A percentile compares a stretch with the other conserved stretches of the same genome.
Evolutionary conservation across 1,140 invertebrate species (phyloP).

Genomic region (Caenorhabditis remanei): DNA sequence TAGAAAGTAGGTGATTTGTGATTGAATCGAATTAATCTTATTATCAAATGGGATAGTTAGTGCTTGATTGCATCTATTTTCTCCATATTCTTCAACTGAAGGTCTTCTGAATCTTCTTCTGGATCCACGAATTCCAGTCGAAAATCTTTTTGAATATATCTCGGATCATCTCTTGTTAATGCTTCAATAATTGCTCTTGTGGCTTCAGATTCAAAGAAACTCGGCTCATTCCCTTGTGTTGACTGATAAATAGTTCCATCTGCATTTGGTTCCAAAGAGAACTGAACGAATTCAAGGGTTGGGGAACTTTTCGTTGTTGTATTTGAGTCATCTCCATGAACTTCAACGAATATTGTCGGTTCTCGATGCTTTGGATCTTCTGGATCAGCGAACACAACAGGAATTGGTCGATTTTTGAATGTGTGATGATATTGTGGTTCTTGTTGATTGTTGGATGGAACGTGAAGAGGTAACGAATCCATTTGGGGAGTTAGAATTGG

Average conservation of each 20-base stretch:
- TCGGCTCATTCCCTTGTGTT: conserved; percentile 13
- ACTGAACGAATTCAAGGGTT: conserved; percentile 25
- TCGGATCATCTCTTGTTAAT: conserved; percentile 48
- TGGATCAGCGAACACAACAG: conserved; percentile 35
- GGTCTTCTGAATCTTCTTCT: background rate
- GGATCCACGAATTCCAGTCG: conserved; percentile 25
- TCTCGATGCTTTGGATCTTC: conserved; percentile 27
- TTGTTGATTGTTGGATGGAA: background rate
- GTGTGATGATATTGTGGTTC: conserved; percentile 20
- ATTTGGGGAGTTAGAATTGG: conserved; percentile 32
- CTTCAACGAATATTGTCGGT: conserved; percentile 35
- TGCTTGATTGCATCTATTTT: background rate
- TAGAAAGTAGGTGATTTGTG: background rate
- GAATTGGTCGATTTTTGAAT: conserved; percentile 32
- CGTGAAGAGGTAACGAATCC: background rate
- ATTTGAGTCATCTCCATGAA: conserved; percentile 9
- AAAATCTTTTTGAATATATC: conserved; percentile 45
- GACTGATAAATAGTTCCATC: conserved; percentile 6
- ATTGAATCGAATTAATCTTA: too few species aligned
- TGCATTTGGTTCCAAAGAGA: conserved; percentile 9
- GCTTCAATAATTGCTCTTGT: conserved; percentile 37
- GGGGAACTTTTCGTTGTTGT: background rate
- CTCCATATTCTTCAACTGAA: background rate
- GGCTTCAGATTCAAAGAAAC: conserved; percentile 36
- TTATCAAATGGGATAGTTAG: background rate